These are phyloP conservation scores for Henicopernis longicauda DNA, from an alignment of 2,113 vertebrate genomes.

Conservation along the genomic window DNA sequence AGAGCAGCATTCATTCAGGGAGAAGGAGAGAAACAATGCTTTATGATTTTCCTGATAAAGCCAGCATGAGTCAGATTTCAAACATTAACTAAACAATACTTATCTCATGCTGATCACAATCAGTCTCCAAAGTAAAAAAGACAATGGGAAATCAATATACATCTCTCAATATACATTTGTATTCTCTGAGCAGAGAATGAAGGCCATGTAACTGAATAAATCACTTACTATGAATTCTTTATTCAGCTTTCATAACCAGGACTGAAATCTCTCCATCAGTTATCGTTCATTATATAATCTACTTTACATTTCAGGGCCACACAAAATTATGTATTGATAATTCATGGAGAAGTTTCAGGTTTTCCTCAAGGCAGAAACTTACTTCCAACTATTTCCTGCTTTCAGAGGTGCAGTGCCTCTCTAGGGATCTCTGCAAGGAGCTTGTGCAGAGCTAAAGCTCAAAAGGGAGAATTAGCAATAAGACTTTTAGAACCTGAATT, in stretches of 20 bases:
- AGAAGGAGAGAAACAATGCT: background rate
- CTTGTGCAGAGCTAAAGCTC: background rate
- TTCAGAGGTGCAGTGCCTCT: background rate
- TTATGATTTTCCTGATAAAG: conserved; percentile 37
- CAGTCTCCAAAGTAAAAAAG: conserved; percentile 8
- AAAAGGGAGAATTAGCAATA: background rate
- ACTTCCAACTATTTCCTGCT: background rate
- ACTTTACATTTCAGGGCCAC: background rate
- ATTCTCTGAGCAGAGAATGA: background rate
- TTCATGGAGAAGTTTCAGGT: background rate
- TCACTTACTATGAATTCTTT: background rate
- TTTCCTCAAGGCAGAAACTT: background rate
- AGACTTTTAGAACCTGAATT: background rate
- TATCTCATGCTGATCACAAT: background rate
- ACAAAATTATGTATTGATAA: background rate
- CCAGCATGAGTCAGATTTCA: conserved; percentile 2
- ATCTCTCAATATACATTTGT: background rate
- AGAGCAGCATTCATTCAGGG: background rate
- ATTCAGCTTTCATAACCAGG: background rate
- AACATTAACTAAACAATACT: conserved; percentile 9
- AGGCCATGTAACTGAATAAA: background rate
- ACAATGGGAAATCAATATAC: conserved; percentile 38
- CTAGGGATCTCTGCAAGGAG: background rate
- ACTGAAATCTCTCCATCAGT: background rate
- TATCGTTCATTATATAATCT: background rate